Percentiles rank a stretch among this genome's conserved stretches.
Evolutionary conservation across 2,113 vertebrate genomes (phyloP).

Genomic region (Myotis lucifugus): DNA sequence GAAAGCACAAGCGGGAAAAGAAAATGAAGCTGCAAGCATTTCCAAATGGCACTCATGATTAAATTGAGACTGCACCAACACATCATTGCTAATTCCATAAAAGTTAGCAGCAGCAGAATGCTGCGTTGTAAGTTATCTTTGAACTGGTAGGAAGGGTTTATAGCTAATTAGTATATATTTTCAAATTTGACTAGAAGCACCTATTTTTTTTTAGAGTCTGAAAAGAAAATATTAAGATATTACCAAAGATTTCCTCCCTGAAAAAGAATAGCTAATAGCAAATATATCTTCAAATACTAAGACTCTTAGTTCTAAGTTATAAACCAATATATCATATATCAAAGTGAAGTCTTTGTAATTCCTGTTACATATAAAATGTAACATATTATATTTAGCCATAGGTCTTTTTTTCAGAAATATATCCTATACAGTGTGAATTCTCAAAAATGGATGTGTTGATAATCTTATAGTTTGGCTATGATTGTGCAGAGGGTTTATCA

Average conservation of each 20-base stretch:
- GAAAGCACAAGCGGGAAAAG: not conserved
- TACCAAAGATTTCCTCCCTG: not conserved
- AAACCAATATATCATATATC: not conserved
- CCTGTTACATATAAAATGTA: not conserved
- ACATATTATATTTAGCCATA: not conserved
- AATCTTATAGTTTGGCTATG: not conserved
- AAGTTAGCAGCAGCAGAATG: not conserved
- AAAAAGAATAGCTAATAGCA: not conserved
- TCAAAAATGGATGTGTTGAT: not conserved
- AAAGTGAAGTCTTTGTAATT: not conserved
- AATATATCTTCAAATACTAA: not conserved
- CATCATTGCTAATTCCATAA: not conserved
- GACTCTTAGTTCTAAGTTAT: not conserved
- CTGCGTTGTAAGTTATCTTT: not conserved
- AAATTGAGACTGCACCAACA: not conserved
- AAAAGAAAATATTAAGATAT: not conserved
- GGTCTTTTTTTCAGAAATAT: not conserved
- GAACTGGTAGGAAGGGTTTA: not conserved
- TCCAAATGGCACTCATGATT: not conserved
- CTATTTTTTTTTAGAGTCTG: not conserved
- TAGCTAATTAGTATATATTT: not conserved
- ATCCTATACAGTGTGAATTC: not conserved
- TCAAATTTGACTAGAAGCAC: not conserved
- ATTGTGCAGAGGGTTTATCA: not conserved
- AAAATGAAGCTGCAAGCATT: not conserved